These are phyloP conservation scores for Zaprionus ghesquierei DNA, from an alignment of 1,140 invertebrate genomes.

Conservation along the genomic window DNA sequence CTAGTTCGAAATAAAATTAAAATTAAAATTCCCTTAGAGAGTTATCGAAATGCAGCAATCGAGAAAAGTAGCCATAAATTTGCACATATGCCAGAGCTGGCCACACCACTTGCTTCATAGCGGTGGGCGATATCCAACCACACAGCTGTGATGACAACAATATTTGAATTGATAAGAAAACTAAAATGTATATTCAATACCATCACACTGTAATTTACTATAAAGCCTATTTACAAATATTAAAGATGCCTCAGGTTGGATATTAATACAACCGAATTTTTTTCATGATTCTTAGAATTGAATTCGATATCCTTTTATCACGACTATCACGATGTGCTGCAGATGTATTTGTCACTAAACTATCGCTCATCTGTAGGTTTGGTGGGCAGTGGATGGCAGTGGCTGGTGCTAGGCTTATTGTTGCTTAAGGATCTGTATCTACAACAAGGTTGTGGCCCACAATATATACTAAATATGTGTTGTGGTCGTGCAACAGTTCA, in stretches of 20 bases:
- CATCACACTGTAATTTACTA: background rate
- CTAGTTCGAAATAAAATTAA: too few species aligned
- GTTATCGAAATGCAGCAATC: background rate
- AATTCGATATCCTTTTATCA: conserved; percentile 7
- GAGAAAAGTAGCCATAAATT: background rate
- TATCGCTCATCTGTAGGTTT: conserved; percentile 36
- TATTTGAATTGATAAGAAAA: background rate
- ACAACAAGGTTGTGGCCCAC: conserved; percentile 50
- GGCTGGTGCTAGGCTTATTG: conserved; percentile 43
- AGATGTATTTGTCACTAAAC: conserved; percentile 23
- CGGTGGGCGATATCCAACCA: background rate
- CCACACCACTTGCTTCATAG: background rate
- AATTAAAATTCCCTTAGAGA: too few species aligned
- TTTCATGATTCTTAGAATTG: background rate
- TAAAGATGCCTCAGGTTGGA: background rate
- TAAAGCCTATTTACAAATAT: background rate
- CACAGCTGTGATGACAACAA: background rate
- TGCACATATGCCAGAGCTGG: background rate
- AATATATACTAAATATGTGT: conserved; percentile 52
- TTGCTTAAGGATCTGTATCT: conserved; percentile 53
- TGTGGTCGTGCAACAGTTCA: conserved; percentile 50
- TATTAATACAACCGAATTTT: background rate
- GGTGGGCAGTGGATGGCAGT: conserved; percentile 38
- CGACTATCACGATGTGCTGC: conserved; percentile 5
- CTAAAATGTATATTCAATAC: background rate